Base-by-base conservation (phyloP, 2,888 invertebrate genomes). In the Pammene fasciana region DNA sequence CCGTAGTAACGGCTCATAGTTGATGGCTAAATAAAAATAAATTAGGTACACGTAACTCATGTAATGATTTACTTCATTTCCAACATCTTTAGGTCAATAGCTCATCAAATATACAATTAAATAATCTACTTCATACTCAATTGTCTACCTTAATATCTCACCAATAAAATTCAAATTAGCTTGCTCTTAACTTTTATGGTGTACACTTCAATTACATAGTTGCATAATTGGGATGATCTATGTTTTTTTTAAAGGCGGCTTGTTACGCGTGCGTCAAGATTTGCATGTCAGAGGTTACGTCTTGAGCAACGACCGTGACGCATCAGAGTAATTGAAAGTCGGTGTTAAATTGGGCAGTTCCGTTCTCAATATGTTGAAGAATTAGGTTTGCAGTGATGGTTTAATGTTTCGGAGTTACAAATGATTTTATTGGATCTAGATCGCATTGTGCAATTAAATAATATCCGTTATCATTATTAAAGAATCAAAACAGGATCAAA, bases 251-350 rank as follows among this genome's bases (percentile, higher is more conserved):
- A 13, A 61, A 67, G 45, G 26, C 38, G 38, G 52, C 61, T 61
- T 26, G 68, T 64, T 57, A 68, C 62, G 62, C 68, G 56, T 48
- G 68, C 26, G 52, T 41, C 43, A 57, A 48, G 54, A 54, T 68
- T 68, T 65, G 52, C 64, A 45, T 68, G 68, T 68, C 68, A 64
- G 45, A 68, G 68, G 68, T 68, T 68, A 57, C 68, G 68, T 62
- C n/a, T 59, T 43, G 45, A 13, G 41, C 36, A 41, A 62, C 18
- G 36, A 13, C 38, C 50, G 16, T 46, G 13, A 10, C 36, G 14
- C 38, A 55, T 41, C 26, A n/a, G 38, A 1, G 5, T 38, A 60
- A 60, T 60, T 60, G 45, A 59, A 59, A 34, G 45, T 57, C 9
- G 38, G 38, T 36, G 14, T 9, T 11, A 16, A 38, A 18, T 26